Evolutionary conservation across 2,888 invertebrate species (phyloP).

Genomic region (Stenchaetothrips biformis): DNA sequence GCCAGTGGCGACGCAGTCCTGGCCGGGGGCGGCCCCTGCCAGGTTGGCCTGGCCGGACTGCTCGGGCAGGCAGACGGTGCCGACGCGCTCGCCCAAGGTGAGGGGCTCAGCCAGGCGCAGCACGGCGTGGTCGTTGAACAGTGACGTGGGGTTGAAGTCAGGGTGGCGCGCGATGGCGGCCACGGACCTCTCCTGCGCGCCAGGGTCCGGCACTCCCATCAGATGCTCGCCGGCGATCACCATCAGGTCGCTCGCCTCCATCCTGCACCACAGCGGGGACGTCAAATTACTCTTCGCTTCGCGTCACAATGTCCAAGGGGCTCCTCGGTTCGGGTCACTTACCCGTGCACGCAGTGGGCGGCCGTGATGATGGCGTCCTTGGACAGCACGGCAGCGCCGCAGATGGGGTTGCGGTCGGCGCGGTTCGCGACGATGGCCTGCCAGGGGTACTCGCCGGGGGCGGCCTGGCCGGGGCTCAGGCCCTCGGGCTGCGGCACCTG

Average conservation of each 20-base stretch:
- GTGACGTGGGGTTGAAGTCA: conserved; percentile 56
- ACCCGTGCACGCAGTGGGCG: conserved; percentile 78
- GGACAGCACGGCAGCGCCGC: conserved; percentile 74
- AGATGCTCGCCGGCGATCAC: conserved; percentile 83
- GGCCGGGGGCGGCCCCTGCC: conserved; percentile 42
- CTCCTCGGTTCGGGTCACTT: conserved; percentile 40
- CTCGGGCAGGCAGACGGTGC: conserved; percentile 66
- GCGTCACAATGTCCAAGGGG: too few relatives aligned
- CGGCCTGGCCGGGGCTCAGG: conserved; percentile 36
- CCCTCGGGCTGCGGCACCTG: conserved; percentile 53
- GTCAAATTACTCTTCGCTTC: too few relatives aligned
- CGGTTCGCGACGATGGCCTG: conserved; percentile 75
- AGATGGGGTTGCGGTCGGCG: conserved; percentile 65
- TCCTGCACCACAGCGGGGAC: conserved; percentile 46
- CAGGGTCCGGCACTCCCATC: conserved; percentile 67
- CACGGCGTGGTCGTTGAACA: conserved; percentile 66
- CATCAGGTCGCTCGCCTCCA: conserved; percentile 60
- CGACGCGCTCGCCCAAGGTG: conserved; percentile 64
- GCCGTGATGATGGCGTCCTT: conserved; percentile 69
- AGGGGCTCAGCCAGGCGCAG: conserved; percentile 58
- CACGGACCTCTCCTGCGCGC: conserved; percentile 71
- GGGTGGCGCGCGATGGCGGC: conserved; percentile 67
- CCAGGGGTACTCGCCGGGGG: conserved; percentile 80
- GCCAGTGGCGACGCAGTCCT: conserved; percentile 70
- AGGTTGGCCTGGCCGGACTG: conserved; percentile 42